Evolutionary conservation across 2,113 vertebrate species (phyloP).

Genomic region (Pampusana beccarii): DNA sequence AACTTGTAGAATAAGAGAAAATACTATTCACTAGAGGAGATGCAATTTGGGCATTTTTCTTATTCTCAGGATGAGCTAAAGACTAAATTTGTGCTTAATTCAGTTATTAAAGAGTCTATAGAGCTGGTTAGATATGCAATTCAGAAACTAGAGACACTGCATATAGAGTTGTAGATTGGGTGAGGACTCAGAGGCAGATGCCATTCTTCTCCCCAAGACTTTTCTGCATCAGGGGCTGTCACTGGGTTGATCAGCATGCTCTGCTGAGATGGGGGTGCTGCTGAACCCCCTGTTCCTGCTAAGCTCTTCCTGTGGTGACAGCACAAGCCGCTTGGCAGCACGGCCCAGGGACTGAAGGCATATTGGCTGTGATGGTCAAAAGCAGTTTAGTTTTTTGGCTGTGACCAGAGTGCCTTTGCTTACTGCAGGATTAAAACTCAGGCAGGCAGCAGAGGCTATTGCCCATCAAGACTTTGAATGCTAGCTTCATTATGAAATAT

Average conservation of each 20-base stretch:
- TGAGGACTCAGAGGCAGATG: not conserved
- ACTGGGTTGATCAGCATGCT: rapidly evolving
- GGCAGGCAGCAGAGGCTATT: not conserved
- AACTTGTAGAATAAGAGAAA: not conserved
- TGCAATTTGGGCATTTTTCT: not conserved
- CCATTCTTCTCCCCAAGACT: not conserved
- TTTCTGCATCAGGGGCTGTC: not conserved
- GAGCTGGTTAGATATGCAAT: not conserved
- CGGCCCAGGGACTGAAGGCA: not conserved
- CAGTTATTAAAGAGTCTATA: not conserved
- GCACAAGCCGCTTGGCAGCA: not conserved
- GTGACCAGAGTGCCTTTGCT: not conserved
- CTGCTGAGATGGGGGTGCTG: rapidly evolving
- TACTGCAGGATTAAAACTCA: not conserved
- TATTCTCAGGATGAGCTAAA: not conserved
- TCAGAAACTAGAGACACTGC: not conserved
- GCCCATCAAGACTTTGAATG: not conserved
- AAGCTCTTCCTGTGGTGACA: not conserved
- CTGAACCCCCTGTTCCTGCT: rapidly evolving
- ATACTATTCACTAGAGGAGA: not conserved
- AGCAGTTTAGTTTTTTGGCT: not conserved
- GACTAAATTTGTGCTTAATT: not conserved
- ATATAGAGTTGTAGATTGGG: not conserved
- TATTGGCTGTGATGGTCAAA: not conserved
- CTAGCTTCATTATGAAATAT: not conserved